Evolutionary conservation across 2,113 vertebrate species (phyloP).

Genomic region (Ailurus styani): DNA sequence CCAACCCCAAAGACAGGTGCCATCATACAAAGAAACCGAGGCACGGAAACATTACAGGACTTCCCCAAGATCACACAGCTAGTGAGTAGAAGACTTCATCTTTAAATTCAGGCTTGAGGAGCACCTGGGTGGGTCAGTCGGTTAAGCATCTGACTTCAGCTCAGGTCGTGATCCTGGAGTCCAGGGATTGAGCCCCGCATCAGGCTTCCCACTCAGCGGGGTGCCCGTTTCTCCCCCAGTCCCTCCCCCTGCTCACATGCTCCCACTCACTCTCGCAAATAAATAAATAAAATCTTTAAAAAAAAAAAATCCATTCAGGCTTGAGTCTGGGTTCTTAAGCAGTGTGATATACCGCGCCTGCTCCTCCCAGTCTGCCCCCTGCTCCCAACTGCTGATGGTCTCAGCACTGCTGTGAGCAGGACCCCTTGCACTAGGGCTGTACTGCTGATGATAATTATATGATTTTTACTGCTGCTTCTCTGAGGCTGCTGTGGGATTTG

Average conservation of each 20-base stretch:
- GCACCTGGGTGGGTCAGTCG: neutral
- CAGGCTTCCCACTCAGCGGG: too few relatives aligned
- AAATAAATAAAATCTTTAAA: neutral
- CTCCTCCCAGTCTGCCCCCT: too few relatives aligned
- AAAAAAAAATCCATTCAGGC: neutral
- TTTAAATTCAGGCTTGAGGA: neutral
- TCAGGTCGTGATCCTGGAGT: neutral
- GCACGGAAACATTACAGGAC: neutral
- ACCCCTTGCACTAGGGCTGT: neutral
- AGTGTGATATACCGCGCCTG: neutral
- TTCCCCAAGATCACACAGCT: neutral
- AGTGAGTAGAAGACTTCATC: neutral
- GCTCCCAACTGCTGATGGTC: rapidly evolving
- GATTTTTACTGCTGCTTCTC: neutral
- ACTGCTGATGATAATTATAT: neutral
- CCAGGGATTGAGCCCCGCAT: neutral
- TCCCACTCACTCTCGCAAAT: neutral
- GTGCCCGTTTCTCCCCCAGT: too few relatives aligned
- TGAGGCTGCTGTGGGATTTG: neutral
- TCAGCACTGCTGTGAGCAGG: neutral
- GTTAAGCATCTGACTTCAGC: neutral
- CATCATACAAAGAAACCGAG: neutral
- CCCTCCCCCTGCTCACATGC: too few relatives aligned
- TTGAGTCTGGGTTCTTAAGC: neutral
- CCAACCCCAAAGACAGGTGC: neutral